A percentile compares a stretch with the other conserved stretches of the same genome.
These are phyloP conservation scores for Sorex fumeus DNA, from an alignment of 2,113 vertebrate genomes.

Conservation along the genomic window DNA sequence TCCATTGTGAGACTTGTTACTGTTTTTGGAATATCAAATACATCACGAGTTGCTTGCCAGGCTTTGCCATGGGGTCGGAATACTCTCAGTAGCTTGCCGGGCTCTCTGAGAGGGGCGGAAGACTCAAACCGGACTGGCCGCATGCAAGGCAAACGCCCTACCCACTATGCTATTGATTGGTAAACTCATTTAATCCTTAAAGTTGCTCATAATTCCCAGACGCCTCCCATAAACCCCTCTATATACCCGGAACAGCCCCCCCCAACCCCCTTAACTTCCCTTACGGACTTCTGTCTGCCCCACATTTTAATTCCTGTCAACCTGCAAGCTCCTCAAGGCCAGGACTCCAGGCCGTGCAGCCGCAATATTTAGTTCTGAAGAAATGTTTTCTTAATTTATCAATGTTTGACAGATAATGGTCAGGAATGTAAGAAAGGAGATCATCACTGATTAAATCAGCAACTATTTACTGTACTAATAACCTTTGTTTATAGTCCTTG, in stretches of 20 bases:
- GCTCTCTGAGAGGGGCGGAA: no score
- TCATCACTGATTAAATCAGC: background rate
- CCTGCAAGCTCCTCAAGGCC: background rate
- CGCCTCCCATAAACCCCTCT: background rate
- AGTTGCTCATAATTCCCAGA: background rate
- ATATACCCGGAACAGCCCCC: background rate
- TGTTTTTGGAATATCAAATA: no score
- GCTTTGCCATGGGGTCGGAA: no score
- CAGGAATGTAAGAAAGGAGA: background rate
- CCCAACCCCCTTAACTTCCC: no score
- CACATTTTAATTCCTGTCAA: background rate
- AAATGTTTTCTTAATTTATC: background rate
- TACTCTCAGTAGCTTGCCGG: no score
- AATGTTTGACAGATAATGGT: background rate
- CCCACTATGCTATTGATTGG: no score
- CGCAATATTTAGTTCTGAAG: background rate
- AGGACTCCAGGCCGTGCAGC: background rate
- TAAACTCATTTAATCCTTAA: background rate
- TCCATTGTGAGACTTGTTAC: no score
- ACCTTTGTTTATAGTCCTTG: constrained; percentile 21
- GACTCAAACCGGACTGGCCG: no score
- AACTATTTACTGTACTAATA: background rate
- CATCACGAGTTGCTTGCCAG: no score
- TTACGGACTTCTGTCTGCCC: background rate
- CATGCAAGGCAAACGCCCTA: no score